phyloP scores from a whole-genome alignment of 2,888 invertebrate species.

The Gastrophysa polygoni region DNA sequence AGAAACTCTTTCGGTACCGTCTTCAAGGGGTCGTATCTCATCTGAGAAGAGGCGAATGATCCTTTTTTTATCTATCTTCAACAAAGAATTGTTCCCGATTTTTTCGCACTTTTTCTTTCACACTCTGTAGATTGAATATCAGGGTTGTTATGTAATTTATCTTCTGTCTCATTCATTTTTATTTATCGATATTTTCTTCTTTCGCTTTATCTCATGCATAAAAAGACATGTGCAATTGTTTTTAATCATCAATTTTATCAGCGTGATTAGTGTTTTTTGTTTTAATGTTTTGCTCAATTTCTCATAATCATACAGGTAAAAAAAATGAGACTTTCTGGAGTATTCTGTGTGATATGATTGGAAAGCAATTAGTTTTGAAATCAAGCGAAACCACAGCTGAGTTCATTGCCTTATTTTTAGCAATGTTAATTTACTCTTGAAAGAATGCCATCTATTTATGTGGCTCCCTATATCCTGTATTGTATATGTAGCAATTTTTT shows the following conservation, averaged over 20 bases:
- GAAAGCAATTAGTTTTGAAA: not conserved
- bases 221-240: slow-evolving; percentile 32
- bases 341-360: not conserved
- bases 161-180: slow-evolving; percentile 15
- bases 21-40: too few relatives aligned
- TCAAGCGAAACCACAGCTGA: not conserved
- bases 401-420: slow-evolving; percentile 22
- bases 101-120: too few relatives aligned
- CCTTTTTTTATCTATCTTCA: too few relatives aligned
- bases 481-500: too few relatives aligned
- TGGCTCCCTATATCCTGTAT: slow-evolving; percentile 16
- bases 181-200: slow-evolving; percentile 16
- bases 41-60: too few relatives aligned
- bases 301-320: too few relatives aligned
- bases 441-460: slow-evolving; percentile 20
- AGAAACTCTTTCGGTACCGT: too few relatives aligned
- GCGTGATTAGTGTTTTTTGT: too few relatives aligned
- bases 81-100: too few relatives aligned
- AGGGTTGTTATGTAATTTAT: slow-evolving; percentile 9
- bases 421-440: slow-evolving; percentile 12
- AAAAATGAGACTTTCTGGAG: not conserved
- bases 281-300: too few relatives aligned
- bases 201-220: slow-evolving; percentile 8
- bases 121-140: too few relatives aligned
- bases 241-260: not conserved